phyloP scores from a whole-genome alignment of 2,797 vertebrate species.

The Ataeniobius toweri region DNA sequence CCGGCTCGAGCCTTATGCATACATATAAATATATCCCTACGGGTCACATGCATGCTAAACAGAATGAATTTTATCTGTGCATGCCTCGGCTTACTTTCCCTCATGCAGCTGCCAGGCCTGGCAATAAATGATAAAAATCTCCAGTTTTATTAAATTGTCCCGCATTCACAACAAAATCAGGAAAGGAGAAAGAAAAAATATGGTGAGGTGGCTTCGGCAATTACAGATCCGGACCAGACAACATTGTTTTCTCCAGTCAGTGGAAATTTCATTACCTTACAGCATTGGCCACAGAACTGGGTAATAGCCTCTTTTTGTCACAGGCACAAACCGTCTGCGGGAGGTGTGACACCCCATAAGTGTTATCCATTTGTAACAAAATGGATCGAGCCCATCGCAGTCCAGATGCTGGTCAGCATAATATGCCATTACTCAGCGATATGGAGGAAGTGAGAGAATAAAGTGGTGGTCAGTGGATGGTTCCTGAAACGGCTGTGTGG shows the following conservation, averaged over 20 bases:
- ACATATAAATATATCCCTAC: slow-evolving; percentile 44
- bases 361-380: slow-evolving; percentile 74
- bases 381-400: slow-evolving; percentile 52
- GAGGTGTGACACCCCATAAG: slow-evolving; percentile 70
- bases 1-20: slow-evolving; percentile 38
- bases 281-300: slow-evolving; percentile 75
- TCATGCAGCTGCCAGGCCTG: slow-evolving; percentile 65
- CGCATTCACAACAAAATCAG: slow-evolving; percentile 71
- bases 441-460: slow-evolving; percentile 50
- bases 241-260: slow-evolving; percentile 82
- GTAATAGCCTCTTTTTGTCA: slow-evolving; percentile 80
- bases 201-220: slow-evolving; percentile 71
- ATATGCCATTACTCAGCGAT: slow-evolving; percentile 58
- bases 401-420: slow-evolving; percentile 65
- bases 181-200: slow-evolving; percentile 40
- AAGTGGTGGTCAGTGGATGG: slow-evolving; percentile 62
- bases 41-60: slow-evolving; percentile 57
- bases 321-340: slow-evolving; percentile 64
- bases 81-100: slow-evolving; percentile 54
- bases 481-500: slow-evolving; percentile 66
- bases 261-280: slow-evolving; percentile 84
- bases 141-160: slow-evolving; percentile 78
- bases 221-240: slow-evolving; percentile 73
- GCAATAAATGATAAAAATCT: slow-evolving; percentile 81
- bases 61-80: slow-evolving; percentile 75